Base-by-base conservation (phyloP, 2,113 vertebrate species). In the Oreochromis tanganicae region DNA sequence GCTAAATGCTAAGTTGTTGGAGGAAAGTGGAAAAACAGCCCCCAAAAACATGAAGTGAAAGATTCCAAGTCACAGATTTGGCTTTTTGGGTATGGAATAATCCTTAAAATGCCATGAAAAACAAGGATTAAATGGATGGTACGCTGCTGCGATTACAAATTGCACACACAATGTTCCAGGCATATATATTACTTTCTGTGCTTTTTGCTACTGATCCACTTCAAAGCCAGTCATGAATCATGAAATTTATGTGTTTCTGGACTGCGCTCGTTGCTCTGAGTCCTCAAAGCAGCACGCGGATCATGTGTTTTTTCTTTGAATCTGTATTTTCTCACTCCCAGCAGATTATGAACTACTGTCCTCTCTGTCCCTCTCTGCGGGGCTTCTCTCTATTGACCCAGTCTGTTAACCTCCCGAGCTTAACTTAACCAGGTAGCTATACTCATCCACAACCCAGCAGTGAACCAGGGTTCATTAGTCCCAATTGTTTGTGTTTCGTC, bases 201-300 rank as follows among this genome's bases (percentile, higher is more conserved):
- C 82, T 43, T 81, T 82, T 92, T 34, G 24, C 59, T 63, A 89
- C 84, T 80, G 88, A 92, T 88, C 87, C 84, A 88, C 92, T 92
- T 95, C 88, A 91, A 93, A 94, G 91, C 14, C 87, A n/a, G 63
- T 54, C 81, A 36, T 87, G 89, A 90, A 87, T 93, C 90, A 87
- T 87, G 17, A 68, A 80, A 92, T 91, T 91, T 90, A 87, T 86
- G 88, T 81, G 82, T 63, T 81, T 88, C 56, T 88, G 81, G 81
- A 82, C 83, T 59, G 29, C 6, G 73, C 80, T 43, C 4, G n/a
- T 41, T 19, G 81, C 68, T 52, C 83, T 4, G 32, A 83, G n/a
- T 85, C 87, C 82, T 85, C 81, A 55, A 50, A 88, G 92, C 90
- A 56, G 46, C 87, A 68, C 79, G 71, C 88, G 90, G 89, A 73